Conservation (phyloP, 2,888 invertebrate species). For the Camponotus fellah region DNA sequence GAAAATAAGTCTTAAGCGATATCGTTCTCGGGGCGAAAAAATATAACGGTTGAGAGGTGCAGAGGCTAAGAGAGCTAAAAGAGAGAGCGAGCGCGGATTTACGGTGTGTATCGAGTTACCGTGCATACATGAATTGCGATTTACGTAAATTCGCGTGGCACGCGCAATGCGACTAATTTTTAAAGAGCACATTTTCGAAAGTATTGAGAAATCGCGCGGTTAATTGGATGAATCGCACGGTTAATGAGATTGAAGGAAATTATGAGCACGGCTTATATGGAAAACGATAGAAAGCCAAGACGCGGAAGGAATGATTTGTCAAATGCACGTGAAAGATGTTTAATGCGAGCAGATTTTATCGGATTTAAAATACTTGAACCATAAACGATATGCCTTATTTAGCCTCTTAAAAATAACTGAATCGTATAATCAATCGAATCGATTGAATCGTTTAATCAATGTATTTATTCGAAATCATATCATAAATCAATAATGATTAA, state of each 20-base stretch:
- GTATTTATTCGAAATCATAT: background rate
- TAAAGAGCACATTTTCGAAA: background rate
- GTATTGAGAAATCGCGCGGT: slow-evolving; percentile 24
- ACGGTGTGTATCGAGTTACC: slow-evolving; percentile 23
- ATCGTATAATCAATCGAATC: background rate
- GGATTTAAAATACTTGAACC: background rate
- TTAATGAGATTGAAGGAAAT: slow-evolving; percentile 11
- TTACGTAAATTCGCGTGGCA: slow-evolving; percentile 17
- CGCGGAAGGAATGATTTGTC: background rate
- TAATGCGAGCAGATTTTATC: background rate
- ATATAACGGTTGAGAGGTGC: slow-evolving; percentile 20
- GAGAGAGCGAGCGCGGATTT: slow-evolving; percentile 35
- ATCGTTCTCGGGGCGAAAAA: slow-evolving; percentile 37
- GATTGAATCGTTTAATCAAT: background rate
- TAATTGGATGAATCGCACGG: background rate
- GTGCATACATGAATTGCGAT: slow-evolving; percentile 15
- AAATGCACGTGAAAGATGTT: background rate
- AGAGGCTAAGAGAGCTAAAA: slow-evolving; percentile 1
- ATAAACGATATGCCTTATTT: background rate
- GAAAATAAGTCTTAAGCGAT: slow-evolving; percentile 30
- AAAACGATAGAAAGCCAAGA: background rate
- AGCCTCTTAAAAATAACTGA: background rate
- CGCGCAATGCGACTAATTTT: background rate
- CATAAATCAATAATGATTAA: background rate
- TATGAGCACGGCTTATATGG: background rate